phyloP scores from a whole-genome alignment of 1,140 invertebrate genomes.

The Zaprionus ornatus region DNA sequence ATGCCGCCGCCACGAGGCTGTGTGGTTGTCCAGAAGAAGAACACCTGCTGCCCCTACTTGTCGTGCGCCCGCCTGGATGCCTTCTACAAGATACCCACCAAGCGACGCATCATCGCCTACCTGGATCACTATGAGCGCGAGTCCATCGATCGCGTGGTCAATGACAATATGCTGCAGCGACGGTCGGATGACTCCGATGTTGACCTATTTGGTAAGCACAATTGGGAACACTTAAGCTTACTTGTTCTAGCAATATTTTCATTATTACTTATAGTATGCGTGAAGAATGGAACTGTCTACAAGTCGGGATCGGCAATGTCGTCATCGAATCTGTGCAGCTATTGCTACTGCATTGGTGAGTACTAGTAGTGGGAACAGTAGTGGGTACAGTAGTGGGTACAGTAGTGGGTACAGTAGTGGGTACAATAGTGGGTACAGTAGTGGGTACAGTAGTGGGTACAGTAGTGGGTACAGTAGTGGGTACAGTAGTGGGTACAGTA shows the following conservation, averaged over 20 bases:
- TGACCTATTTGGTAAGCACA: conserved; percentile 67
- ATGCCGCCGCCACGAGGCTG: conserved; percentile 90
- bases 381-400: background rate
- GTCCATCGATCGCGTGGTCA: conserved; percentile 82
- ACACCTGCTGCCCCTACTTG: conserved; percentile 90
- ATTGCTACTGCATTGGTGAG: conserved; percentile 92
- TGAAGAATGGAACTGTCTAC: conserved; percentile 82
- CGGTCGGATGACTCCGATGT: conserved; percentile 77
- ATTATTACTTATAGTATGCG: conserved; percentile 60
- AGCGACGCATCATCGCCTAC: conserved; percentile 79
- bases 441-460: background rate
- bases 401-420: background rate
- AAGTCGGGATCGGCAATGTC: conserved; percentile 91
- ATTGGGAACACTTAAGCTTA: background rate
- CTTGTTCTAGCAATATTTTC: background rate
- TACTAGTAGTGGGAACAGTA: background rate
- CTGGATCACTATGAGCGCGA: conserved; percentile 80
- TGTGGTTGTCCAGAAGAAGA: conserved; percentile 87
- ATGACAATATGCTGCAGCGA: conserved; percentile 78
- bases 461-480: background rate
- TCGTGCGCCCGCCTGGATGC: conserved; percentile 87
- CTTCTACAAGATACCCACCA: conserved; percentile 82
- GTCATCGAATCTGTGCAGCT: conserved; percentile 90
- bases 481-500: too few relatives aligned
- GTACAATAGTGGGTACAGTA: background rate